Percentiles rank a stretch among this genome's conserved stretches.
Evolutionary conservation across 2,888 invertebrate species (phyloP).

Genomic region (Nasonia oneida): DNA sequence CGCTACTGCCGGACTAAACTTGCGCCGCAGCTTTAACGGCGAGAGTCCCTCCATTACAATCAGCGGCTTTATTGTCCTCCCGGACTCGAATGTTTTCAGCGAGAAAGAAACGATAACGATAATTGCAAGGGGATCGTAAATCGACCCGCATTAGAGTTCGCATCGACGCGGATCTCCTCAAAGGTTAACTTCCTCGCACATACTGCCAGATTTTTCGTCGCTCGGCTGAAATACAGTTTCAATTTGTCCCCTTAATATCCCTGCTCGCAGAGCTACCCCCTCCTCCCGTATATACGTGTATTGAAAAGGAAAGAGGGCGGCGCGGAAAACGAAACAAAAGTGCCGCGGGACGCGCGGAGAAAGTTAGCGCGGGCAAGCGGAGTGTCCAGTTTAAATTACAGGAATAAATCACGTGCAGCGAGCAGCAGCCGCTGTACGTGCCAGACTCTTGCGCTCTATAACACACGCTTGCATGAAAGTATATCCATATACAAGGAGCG

Average conservation of each 20-base stretch:
- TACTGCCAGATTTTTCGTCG: slow-evolving; percentile 61
- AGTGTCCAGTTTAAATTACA: slow-evolving; percentile 68
- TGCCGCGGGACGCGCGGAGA: not conserved
- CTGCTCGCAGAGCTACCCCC: slow-evolving; percentile 41
- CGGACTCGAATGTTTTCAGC: not conserved
- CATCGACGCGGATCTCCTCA: no score
- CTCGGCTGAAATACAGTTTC: slow-evolving; percentile 33
- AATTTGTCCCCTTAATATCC: slow-evolving; percentile 66
- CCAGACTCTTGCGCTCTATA: not conserved
- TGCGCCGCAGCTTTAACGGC: not conserved
- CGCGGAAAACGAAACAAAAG: slow-evolving; percentile 35
- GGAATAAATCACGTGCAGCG: slow-evolving; percentile 68
- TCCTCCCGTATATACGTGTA: not conserved
- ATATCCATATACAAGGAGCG: not conserved
- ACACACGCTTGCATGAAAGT: not conserved
- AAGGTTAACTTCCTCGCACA: slow-evolving; percentile 39
- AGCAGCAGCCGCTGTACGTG: slow-evolving; percentile 47
- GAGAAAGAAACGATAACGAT: not conserved
- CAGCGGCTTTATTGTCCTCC: slow-evolving; percentile 49
- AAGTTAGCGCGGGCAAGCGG: not conserved
- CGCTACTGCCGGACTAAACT: slow-evolving; percentile 23
- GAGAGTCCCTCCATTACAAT: slow-evolving; percentile 43
- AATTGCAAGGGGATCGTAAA: no score
- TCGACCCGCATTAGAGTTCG: no score
- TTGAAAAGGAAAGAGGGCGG: not conserved